Percentiles rank a stretch among this genome's conserved stretches.
phyloP scores from a whole-genome alignment of 2,888 invertebrate genomes.

The Melitaea athalia region DNA sequence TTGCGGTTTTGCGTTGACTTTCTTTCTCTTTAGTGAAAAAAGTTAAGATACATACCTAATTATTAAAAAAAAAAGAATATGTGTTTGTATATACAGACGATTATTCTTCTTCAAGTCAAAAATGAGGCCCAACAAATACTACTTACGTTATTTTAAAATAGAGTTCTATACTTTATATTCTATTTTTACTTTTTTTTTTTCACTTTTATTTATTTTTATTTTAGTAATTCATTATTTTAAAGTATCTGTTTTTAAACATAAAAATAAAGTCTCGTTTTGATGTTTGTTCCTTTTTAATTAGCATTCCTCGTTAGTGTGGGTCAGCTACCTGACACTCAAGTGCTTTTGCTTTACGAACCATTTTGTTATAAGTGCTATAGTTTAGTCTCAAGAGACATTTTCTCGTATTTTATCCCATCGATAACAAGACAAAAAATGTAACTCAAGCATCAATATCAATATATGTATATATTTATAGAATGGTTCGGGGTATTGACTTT shows the following conservation, averaged over 20 bases:
- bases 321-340: conserved; percentile 44
- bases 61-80: too few species aligned
- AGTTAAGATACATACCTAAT: too few species aligned
- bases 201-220: too few species aligned
- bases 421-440: not conserved
- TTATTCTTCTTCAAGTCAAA: too few species aligned
- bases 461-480: not conserved
- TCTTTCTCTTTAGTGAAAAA: too few species aligned
- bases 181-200: too few species aligned
- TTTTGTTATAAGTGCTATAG: conserved; percentile 21
- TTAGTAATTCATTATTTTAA: not conserved
- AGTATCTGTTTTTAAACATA: not conserved
- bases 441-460: not conserved
- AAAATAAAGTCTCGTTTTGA: not conserved
- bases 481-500: not conserved
- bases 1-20: too few species aligned
- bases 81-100: too few species aligned
- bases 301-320: conserved; percentile 40
- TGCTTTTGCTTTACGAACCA: conserved; percentile 34
- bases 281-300: conserved; percentile 6
- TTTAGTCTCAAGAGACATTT: conserved; percentile 11
- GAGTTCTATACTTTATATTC: too few species aligned
- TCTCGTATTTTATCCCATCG: conserved; percentile 11
- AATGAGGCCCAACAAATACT: too few species aligned
- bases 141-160: too few species aligned